A percentile compares a stretch with the other conserved stretches of the same genome.
Evolutionary conservation across 2,888 invertebrate species (phyloP).

Genomic region (Andrena trimmerana): DNA sequence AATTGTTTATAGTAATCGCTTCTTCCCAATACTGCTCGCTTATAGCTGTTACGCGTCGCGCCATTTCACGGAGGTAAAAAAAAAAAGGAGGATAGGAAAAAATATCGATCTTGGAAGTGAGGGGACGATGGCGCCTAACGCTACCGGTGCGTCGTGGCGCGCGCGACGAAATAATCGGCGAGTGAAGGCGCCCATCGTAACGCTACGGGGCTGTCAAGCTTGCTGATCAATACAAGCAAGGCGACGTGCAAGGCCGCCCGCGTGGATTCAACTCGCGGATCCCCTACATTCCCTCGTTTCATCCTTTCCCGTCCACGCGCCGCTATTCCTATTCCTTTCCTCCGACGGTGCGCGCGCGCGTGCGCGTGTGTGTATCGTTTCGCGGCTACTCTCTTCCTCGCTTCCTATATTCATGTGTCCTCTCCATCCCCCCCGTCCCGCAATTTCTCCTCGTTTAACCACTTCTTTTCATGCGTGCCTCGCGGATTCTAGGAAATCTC

Average conservation of each 20-base stretch:
- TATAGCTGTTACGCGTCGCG: background rate
- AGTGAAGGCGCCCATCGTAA: constrained; percentile 74
- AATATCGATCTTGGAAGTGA: constrained; percentile 17
- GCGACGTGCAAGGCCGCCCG: constrained; percentile 84
- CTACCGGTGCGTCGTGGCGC: constrained; percentile 20
- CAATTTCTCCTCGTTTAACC: constrained; percentile 3
- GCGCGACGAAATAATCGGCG: constrained; percentile 68
- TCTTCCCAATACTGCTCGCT: background rate
- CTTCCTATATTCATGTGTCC: constrained; percentile 8
- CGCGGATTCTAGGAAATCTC: background rate
- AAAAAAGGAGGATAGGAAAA: background rate
- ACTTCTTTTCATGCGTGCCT: background rate
- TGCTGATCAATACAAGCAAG: constrained; percentile 84
- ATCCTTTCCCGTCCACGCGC: constrained; percentile 58
- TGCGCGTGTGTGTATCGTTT: background rate
- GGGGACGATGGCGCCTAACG: constrained; percentile 38
- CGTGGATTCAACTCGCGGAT: constrained; percentile 78
- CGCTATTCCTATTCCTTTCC: constrained; percentile 41
- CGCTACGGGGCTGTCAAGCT: constrained; percentile 79
- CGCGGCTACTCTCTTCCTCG: constrained; percentile 5
- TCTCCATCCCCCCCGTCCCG: background rate
- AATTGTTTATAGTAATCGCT: too few relatives aligned
- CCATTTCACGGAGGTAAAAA: background rate
- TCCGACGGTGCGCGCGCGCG: constrained; percentile 12
- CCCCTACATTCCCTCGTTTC: constrained; percentile 68